phyloP scores from a whole-genome alignment of 2,113 vertebrate genomes.

The Spizaetus ornatus region DNA sequence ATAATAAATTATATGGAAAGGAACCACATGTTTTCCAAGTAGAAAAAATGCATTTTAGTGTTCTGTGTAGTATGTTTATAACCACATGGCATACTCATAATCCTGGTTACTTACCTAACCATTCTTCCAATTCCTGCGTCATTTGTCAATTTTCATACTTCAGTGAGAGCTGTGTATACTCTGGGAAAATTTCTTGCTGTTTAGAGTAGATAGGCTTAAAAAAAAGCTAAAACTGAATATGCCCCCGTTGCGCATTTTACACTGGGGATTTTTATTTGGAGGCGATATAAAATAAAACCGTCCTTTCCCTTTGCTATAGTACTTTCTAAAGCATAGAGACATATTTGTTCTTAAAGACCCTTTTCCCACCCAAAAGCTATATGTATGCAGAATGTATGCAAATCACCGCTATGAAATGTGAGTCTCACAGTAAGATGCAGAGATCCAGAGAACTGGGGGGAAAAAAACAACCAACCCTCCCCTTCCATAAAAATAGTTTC shows the following conservation, averaged over 20 bases:
- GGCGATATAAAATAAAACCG: background rate
- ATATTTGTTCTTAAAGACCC: background rate
- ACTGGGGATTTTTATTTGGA: background rate
- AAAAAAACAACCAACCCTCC: background rate
- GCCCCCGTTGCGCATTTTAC: background rate
- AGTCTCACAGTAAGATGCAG: conserved; percentile 20
- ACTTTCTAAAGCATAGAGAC: background rate
- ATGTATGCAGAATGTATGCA: background rate
- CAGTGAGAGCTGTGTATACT: background rate
- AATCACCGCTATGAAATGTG: background rate
- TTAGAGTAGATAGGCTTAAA: background rate
- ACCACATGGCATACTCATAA: background rate
- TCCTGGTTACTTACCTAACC: conserved; percentile 15
- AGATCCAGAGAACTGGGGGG: background rate
- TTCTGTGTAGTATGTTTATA: background rate
- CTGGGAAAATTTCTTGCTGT: background rate
- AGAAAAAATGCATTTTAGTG: background rate
- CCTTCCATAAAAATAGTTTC: background rate
- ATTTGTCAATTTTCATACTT: conserved; percentile 6
- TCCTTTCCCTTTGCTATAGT: background rate
- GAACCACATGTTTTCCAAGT: background rate
- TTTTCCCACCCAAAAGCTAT: background rate
- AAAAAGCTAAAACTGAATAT: background rate
- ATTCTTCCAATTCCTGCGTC: background rate
- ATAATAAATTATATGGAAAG: background rate